These are phyloP conservation scores for Phaetusa simplex DNA, from an alignment of 2,113 vertebrate genomes.

Conservation along the genomic window DNA sequence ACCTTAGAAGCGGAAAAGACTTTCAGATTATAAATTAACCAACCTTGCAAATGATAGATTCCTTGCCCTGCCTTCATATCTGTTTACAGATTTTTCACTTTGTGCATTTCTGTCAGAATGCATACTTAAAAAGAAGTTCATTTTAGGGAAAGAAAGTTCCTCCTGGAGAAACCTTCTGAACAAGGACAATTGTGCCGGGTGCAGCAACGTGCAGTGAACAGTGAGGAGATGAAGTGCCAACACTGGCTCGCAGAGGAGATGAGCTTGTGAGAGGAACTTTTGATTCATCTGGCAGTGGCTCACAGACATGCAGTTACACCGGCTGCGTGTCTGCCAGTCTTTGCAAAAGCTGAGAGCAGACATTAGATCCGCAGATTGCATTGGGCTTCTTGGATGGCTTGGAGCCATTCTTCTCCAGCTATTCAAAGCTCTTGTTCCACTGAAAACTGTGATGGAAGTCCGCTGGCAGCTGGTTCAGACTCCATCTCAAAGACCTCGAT, in stretches of 20 bases:
- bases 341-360: neutral
- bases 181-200: neutral
- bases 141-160: neutral
- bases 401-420: neutral
- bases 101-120: neutral
- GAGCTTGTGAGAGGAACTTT: neutral
- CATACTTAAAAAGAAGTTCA: neutral
- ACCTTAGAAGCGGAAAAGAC: neutral
- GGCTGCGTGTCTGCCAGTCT: fast-evolving
- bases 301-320: neutral
- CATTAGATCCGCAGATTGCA: neutral
- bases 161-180: neutral
- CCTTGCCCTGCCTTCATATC: neutral
- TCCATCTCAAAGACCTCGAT: neutral
- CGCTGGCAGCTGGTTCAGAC: neutral
- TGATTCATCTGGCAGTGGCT: neutral
- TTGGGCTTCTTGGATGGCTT: fast-evolving
- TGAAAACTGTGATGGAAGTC: neutral
- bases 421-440: neutral
- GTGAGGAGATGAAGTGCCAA: neutral
- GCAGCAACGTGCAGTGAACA: neutral
- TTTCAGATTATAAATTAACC: neutral
- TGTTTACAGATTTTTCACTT: neutral
- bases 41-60: neutral
- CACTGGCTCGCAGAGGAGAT: neutral